Base-by-base conservation (phyloP, 2,888 invertebrate species). In the Drosophila suboccidentalis region DNA sequence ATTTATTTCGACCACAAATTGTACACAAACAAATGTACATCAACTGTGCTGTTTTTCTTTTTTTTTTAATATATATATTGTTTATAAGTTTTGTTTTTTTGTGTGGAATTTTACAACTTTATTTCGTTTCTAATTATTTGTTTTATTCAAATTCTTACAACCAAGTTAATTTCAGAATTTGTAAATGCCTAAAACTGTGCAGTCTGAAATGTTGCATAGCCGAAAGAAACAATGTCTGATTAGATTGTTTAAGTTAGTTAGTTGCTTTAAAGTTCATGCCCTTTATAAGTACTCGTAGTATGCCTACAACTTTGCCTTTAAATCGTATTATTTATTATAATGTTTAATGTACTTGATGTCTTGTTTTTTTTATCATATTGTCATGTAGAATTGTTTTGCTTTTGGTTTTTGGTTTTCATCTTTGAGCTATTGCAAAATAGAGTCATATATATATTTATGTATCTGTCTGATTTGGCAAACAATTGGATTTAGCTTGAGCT, bases 141-240 rank as follows among this genome's bases (percentile, higher is more conserved):
- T 59, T 50, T 74, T 63, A 26, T 44, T 58, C 55, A 51, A 67
- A 63, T 64, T 57, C 78, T 74, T 79, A 79, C 79, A 80, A 80
- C 79, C 79, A 71, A 80, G 69, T 73, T 60, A 38, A 57, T 69
- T 55, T 80, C 72, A 26, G 43, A 64, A 58, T 57, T 57, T 50
- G 49, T 57, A 64, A 64, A 64, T 64, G 64, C 64, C 61, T 57
- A 50, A 64, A 63, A 64, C 34, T 34, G 38, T 89, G 89, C 89
- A 89, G 89, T 90, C 89, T 89, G 87, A 85, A 90, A 34, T 64
- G 82, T 88, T 80, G 78, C 74, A 65, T 64, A 67, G 79, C 74
- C 73, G 71, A 53, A 62, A 63, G 44, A 61, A 54, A 79, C 71
- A 75, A 75, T 69, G 59, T 74, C 61, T 71, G 38, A 47, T 17